Conservation (phyloP, 2,797 vertebrate species). For the Lithobates pipiens region DNA sequence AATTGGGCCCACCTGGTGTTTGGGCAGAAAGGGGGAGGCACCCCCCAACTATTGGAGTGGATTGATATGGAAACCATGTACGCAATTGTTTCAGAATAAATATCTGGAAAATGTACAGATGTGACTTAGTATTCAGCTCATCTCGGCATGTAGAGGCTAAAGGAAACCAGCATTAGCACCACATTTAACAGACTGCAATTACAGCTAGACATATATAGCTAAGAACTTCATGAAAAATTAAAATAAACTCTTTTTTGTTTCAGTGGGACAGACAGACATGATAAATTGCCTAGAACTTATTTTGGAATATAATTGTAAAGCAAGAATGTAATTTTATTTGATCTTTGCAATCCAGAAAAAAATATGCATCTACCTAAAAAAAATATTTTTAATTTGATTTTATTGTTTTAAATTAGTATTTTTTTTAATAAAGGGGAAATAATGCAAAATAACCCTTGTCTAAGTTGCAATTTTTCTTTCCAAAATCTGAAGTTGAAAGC, state of each 20-base stretch:
- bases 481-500: background rate
- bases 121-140: conserved; percentile 65
- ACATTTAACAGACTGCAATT: conserved; percentile 22
- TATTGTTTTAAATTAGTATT: too few species aligned
- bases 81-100: conserved; percentile 63
- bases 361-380: background rate
- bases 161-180: background rate
- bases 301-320: background rate
- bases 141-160: conserved; percentile 6
- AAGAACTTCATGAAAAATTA: background rate
- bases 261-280: conserved; percentile 1
- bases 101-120: conserved; percentile 62
- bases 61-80: conserved; percentile 45
- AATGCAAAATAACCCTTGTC: background rate
- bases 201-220: background rate
- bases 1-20: conserved; percentile 64
- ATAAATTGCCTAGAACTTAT: conserved; percentile 19
- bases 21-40: conserved; percentile 47
- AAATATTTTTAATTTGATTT: background rate
- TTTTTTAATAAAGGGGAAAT: too few species aligned
- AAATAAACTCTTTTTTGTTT: background rate
- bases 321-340: background rate
- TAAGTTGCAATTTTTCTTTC: background rate
- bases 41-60: conserved; percentile 58
- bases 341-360: background rate